Base-by-base conservation (phyloP, 2,888 invertebrate genomes). In the Conus canariensis region DNA sequence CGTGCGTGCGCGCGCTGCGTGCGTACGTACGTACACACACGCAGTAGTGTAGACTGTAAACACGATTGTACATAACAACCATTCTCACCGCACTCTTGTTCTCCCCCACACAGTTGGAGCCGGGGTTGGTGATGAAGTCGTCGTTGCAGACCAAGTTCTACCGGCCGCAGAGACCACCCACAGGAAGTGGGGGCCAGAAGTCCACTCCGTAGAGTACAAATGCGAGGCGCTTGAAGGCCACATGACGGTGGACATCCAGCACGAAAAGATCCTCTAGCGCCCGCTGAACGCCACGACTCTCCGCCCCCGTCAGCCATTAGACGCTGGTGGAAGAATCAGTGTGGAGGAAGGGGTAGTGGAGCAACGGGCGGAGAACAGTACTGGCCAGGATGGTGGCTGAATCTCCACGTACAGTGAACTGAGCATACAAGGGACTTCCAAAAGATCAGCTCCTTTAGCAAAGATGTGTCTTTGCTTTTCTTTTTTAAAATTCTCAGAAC, bases 131-230 rank as follows among this genome's bases (percentile, higher is more conserved):
- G 77, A 80, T 80, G 77, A 80, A 80, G 30, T 10, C 30, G 77
- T 12, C 22, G 77, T 30, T 80, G 30, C 77, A 80, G 30, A 30
- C 77, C 77, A 80, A 80, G 77, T 80, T 80, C 77, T 80, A 80
- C 77, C 25, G 10, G 22, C 30, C 22, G 0, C 9, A 4, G 77
- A 80, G 14, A 80, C 77, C 45, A 80, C 77, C 12, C 77, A 80
- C 77, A 80, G 77, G 12, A 80, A 30, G 5, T 80, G 77, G 77
- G 77, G 77, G 77, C 77, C 45, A 3, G 77, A 80, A 30, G 10
- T 80, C 5, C 77, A 80, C 30, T 30, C 77, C 30, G 14, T 80
- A 2, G 30, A 80, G 14, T 80, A 80, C 77, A 25, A 80, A 30
- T 80, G 77, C 14, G 30, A 80, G 30, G 22, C 30, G 22, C 25